Evolutionary conservation across 23 tunicate species (phyloP), one percentile per base, ranked within the genome.

Genomic region (Styela plicata): DNA sequence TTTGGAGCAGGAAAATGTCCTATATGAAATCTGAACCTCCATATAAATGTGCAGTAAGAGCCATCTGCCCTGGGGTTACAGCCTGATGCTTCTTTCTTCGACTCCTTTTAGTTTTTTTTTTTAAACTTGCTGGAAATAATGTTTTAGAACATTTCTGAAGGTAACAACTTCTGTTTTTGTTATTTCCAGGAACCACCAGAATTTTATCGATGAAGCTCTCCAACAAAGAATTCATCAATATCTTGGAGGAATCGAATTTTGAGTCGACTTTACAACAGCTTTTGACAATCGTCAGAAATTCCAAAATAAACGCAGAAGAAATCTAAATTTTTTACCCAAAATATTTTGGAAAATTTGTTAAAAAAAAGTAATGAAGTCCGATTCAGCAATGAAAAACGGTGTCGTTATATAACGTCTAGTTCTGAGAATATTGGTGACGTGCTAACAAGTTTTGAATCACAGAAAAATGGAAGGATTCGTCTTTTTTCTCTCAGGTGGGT

Each of bases 161-260:
- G n/a, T n/a, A n/a, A n/a, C n/a, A n/a, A n/a, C n/a, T n/a, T n/a
- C n/a, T n/a, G n/a, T n/a, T n/a, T n/a, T n/a, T n/a, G n/a, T n/a
- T 73, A n/a, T 20, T 53, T 0, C 64, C 36, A 65, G 33, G 24
- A 44, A 33, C 5, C 68, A 53, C 22, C 81, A 90, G 1, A 66
- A 82, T 63, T n/a, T 70, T 91, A 3, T 57, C 84, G 2, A 86
- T 85, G 82, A 86, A 83, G 7, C 69, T 86, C 32, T 82, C 97
- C 2, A 91, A 82, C 25, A 86, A 91, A 64, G 97, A 91, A 67
- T n/a, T 79, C 97, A 17, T 85, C 90, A 0, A 32, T 86, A 24
- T 24, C 66, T 1, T 91, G 97, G 97, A 64, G 97, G 30, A 77
- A 71, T 44, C 34, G 84, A 78, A 80, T 91, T 71, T 75, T 91